Evolutionary conservation across 2,888 invertebrate species (phyloP), one percentile per base, ranked within the genome.

Genomic region (Myopa testacea): DNA sequence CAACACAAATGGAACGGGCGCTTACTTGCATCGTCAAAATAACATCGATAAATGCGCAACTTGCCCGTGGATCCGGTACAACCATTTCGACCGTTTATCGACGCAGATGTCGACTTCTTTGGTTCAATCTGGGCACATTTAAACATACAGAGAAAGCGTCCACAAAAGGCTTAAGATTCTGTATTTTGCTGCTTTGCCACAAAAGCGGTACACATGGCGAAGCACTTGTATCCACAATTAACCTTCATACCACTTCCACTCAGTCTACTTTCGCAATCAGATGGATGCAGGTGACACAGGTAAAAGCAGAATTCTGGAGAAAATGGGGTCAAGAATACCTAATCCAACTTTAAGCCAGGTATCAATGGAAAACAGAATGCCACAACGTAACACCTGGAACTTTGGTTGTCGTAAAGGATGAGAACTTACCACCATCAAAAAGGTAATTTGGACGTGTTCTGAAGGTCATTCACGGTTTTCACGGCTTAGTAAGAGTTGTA

Each of bases 201-300:
- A 45, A 69, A 76, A 69, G 60, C 67, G 26, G 26, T 26, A 26
- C 14, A 62, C 68, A 14, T 38, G 76, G 60, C 12, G 69, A 55
- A 14, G 58, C 76, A 38, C 50, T 76, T 4, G 58, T 52, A 60
- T 19, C 69, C 4, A 70, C 55, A 52, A 52, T 58, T n/a, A 12
- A 58, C 19, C 58, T 4, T 58, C 58, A 58, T 58, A 58, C 58
- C 12, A 58, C 14, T 10, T 16, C 58, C 12, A 58, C 6, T n/a
- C 0, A 10, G 16, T n/a, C 58, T 14, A 58, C 19, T 58, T n/a
- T 16, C 16, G 12, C 58, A 10, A 58, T 6, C 58, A 58, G 58
- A 58, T 58, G 58, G 16, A 58, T 8, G 16, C 19, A 8, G 12
- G 16, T 58, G 4, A 58, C 58, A 10, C 58, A 58, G 5, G 5